Evolutionary conservation across 2,888 invertebrate genomes (phyloP), one percentile per base, ranked within the genome.

Genomic region (Amphipoea lucens): DNA sequence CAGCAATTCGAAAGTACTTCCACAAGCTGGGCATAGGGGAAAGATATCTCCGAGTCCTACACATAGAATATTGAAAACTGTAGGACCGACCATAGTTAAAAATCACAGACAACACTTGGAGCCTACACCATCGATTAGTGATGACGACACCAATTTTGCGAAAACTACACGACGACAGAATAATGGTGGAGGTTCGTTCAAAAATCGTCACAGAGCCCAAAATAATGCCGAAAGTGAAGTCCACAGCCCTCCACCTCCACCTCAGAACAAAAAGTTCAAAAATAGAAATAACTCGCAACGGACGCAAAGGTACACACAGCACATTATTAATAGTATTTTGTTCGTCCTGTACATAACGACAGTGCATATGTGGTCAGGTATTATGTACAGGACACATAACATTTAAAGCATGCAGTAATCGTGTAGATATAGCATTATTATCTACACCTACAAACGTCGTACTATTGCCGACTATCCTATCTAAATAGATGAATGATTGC

Each of bases 61-160:
- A 0, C 97, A 98, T 76, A 97, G 98, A 90, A 98, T 98, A 79
- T 93, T 98, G 69, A 98, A 98, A 96, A 98, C 98, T 0, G 97
- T 98, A n/a, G 98, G 98, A 36, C 98, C 98, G 1, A 96, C 97
- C 63, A 95, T 97, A 78, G 93, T 95, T 66, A 97, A 95, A 93
- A 96, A 95, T 90, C 97, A 97, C 87, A 96, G 97, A 87, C 96
- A 97, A 86, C 97, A 97, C 91, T 95, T 98, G 85, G 98, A 98
- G 91, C 98, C 98, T 4, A 98, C 98, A 4, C 98, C 96, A 60
- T 97, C 97, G 20, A 95, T 97, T 78, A 97, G 95, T 83, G 98
- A 97, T 76, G 98, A 98, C 69, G 98, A 98, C 89, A 97, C 94
- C 69, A 95, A 97, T 80, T 97, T 97, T 91, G 97, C 97, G 78